Evolutionary conservation across 1,140 invertebrate genomes (phyloP), one percentile per base, ranked within the genome.

Genomic region (Potamilus streckersoni): DNA sequence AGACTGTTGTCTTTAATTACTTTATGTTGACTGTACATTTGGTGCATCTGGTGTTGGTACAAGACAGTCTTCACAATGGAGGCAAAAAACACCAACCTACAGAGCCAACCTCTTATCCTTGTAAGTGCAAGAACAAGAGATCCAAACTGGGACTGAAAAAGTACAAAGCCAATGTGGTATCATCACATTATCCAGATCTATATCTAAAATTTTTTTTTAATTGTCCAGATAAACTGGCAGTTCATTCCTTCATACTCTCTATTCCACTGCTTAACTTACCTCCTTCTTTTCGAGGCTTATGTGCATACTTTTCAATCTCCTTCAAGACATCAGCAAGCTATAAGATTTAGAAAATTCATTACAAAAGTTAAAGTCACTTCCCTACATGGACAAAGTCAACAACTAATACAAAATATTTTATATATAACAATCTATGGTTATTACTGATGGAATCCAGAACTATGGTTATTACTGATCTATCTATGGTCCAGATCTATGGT

Each of bases 271-370:
- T 62, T 27, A 15, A 70, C 80, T 67, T 70, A 86, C 83, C 81
- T 73, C 74, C 76, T 56, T 86, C 75, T 66, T 82, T 80, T 79
- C 95, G 91, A 65, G 92, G 90, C 76, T 93, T 92, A 69, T 92
- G 80, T 92, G 92, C 88, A 94, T 86, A 95, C 71, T 93, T 92
- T 81, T 95, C 93, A 71, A 98, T 95, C 86, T 95, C 92, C 20
- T 90, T 88, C 83, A 97, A 93, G 15, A 97, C 93, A 80, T 93
- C 92, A 81, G 92, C 91, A 14, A 98, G 88, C 73, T 93, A 91
- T 71, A 86, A 75, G 65, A 58, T 72, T 70, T 66, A 23, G 27
- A 74, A 77, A 20, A 59, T 20, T 19, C 16, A 14, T 71, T 19
- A 55, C 8, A 57, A 16, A 23, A 31, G 19, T 55, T 12, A n/a